Evolutionary conservation across 1,140 invertebrate species (phyloP).

Genomic region (Spodoptera frugiperda): DNA sequence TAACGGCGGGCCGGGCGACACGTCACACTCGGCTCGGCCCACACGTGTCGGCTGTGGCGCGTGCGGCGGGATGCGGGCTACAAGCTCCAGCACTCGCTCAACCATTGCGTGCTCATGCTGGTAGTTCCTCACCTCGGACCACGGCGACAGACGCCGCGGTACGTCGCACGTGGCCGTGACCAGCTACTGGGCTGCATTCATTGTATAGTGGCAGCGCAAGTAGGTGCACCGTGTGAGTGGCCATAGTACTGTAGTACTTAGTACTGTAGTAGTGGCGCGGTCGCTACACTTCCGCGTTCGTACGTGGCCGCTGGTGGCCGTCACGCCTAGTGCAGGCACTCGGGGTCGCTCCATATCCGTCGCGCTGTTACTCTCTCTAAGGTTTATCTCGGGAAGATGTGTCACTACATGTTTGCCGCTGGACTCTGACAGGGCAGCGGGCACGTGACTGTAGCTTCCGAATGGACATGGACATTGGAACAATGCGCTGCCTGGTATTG

Average conservation of each 20-base stretch:
- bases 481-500: no score
- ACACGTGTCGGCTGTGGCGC: background rate
- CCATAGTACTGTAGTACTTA: no score
- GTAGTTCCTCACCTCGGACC: no score
- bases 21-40: no score
- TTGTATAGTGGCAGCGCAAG: background rate
- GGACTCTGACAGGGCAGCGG: no score
- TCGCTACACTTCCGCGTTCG: conserved; percentile 20
- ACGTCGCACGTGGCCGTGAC: background rate
- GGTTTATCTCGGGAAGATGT: background rate
- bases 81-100: background rate
- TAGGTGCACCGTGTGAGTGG: background rate
- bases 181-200: background rate
- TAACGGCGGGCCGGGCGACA: background rate
- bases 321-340: no score
- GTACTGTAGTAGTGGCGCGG: background rate
- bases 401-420: background rate
- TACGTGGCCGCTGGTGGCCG: background rate
- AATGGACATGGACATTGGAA: no score
- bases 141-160: no score
- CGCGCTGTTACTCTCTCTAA: no score
- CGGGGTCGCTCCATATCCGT: no score
- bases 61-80: conserved; percentile 18
- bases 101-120: background rate
- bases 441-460: no score